These are phyloP conservation scores for Trichomalopsis sarcophagae DNA, from an alignment of 1,140 invertebrate genomes.

Conservation along the genomic window DNA sequence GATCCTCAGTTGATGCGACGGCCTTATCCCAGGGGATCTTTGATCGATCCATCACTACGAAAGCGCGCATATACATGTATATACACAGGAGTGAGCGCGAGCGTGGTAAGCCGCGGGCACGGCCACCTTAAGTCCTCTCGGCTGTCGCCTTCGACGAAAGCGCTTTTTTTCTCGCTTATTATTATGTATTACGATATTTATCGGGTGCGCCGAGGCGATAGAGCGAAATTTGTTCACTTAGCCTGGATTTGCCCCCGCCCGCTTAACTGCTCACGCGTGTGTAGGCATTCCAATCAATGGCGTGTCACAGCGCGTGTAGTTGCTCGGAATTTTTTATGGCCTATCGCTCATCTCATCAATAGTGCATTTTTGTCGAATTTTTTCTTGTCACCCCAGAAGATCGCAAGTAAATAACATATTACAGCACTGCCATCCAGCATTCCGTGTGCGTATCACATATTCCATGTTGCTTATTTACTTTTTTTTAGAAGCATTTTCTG, in stretches of 20 bases:
- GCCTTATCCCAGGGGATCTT: conserved; percentile 70
- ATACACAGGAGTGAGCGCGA: background rate
- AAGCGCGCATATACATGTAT: conserved; percentile 6
- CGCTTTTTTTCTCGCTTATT: conserved; percentile 23
- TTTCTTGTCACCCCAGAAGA: background rate
- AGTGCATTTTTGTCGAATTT: background rate
- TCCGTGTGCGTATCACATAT: too few relatives aligned
- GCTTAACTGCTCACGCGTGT: background rate
- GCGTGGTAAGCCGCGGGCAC: background rate
- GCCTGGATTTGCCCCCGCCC: background rate
- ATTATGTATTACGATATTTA: conserved; percentile 47
- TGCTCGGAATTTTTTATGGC: background rate
- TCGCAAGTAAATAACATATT: background rate
- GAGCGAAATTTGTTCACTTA: conserved; percentile 37
- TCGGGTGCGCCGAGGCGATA: conserved; percentile 3
- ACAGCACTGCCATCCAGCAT: background rate
- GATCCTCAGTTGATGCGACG: conserved; percentile 70
- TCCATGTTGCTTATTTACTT: background rate
- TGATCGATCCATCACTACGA: conserved; percentile 68
- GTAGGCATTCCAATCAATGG: background rate
- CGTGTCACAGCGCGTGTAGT: background rate
- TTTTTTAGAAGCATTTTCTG: background rate
- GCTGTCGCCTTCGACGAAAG: background rate
- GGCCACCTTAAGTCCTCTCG: conserved; percentile 29
- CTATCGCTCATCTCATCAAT: background rate